Base-by-base conservation (phyloP, 2,888 invertebrate genomes). In the Macroteleia sp. region DNA sequence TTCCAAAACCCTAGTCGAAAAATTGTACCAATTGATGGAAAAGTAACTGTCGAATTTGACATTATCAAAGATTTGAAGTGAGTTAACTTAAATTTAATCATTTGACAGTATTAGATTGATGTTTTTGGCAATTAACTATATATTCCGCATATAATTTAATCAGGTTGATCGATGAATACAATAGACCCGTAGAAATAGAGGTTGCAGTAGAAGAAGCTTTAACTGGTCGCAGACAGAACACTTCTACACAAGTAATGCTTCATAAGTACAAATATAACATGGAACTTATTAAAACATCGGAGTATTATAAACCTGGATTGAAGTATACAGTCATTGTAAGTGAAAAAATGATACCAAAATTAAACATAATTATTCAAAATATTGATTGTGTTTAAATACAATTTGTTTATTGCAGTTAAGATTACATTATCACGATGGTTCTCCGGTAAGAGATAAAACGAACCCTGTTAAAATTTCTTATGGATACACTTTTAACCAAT, bases 131-230 rank as follows among this genome's bases (percentile, higher is more conserved):
- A n/a, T n/a, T n/a, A n/a, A n/a, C n/a, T n/a, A n/a, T n/a, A n/a
- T n/a, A n/a, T n/a, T n/a, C n/a, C n/a, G n/a, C n/a, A n/a, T n/a
- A n/a, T n/a, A n/a, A n/a, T n/a, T 41, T 20, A 48, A 19, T 19
- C 30, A 95, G 95, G 86, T 92, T 98, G 62, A 94, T 94, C 30
- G 96, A 96, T 85, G 97, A 97, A 73, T 96, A 95, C 83, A 95
- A 96, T 84, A 93, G 97, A 82, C 95, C 95, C 19, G 94, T 98
- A 44, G 94, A 96, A 28, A 94, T 98, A 48, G 96, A 97, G 88
- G 98, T 97, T 0, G 95, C 96, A 4, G 95, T 99, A 1, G 97
- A 98, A 90, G 99, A 99, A 92, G 95, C 95, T 62, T 93, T 97
- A 81, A 98, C 98, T 1, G 94, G 96, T 12, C 94, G 97, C 54